phyloP scores from a whole-genome alignment of 2,113 vertebrate genomes.

The Pteruthius melanotis region DNA sequence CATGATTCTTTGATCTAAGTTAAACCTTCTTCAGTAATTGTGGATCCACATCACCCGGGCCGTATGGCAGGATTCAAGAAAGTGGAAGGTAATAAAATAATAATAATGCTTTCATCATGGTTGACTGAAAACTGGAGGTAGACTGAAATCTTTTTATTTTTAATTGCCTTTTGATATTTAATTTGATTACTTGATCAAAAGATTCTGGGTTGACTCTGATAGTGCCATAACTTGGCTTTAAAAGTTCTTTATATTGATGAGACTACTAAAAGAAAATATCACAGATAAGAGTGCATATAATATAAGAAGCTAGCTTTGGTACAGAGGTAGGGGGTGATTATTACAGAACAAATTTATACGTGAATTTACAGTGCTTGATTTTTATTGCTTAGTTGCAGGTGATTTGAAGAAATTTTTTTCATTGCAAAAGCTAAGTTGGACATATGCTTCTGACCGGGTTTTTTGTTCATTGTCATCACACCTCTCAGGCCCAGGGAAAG shows the following conservation, averaged over 20 bases:
- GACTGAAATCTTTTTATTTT: slow-evolving; percentile 9
- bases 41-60: not conserved
- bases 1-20: slow-evolving; percentile 29
- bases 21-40: slow-evolving; percentile 14
- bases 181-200: slow-evolving; percentile 57
- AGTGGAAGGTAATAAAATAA: slow-evolving; percentile 27
- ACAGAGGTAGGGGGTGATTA: not conserved
- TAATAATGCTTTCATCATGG: slow-evolving; percentile 48
- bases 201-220: not conserved
- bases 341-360: not conserved
- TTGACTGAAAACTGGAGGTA: not conserved
- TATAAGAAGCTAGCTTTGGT: not conserved
- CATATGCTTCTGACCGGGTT: not conserved
- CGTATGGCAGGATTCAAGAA: not conserved
- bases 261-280: not conserved
- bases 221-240: not conserved
- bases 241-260: slow-evolving; percentile 7
- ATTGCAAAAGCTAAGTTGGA: not conserved
- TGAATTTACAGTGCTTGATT: not conserved
- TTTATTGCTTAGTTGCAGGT: not conserved
- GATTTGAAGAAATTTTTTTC: not conserved
- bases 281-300: not conserved
- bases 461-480: not conserved
- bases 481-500: not conserved
- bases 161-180: slow-evolving; percentile 58